phyloP scores from a whole-genome alignment of 2,888 invertebrate species.

The Chrysolina oricalcia region DNA sequence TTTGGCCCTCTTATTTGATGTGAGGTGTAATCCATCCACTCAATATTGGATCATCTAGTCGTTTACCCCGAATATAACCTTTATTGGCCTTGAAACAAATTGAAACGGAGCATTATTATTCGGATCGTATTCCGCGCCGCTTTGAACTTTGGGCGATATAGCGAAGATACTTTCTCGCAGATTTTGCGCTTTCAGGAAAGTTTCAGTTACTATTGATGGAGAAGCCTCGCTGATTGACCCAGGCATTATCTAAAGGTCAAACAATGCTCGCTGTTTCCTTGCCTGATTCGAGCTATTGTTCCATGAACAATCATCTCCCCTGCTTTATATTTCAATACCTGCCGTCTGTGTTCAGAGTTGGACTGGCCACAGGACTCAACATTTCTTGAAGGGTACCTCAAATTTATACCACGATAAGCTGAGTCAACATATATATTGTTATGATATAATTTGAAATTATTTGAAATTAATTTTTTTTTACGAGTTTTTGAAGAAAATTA shows the following conservation, averaged over 20 bases:
- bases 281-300: conserved; percentile 11
- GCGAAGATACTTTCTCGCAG: neutral
- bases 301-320: neutral
- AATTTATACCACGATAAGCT: too few relatives aligned
- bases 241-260: conserved; percentile 16
- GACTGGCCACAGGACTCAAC: neutral
- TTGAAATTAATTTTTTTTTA: too few relatives aligned
- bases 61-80: too few relatives aligned
- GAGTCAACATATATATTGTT: too few relatives aligned
- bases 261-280: conserved; percentile 8
- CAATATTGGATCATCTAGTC: too few relatives aligned
- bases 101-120: neutral
- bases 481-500: too few relatives aligned
- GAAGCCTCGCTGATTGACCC: conserved; percentile 17
- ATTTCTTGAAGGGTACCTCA: neutral
- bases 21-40: too few relatives aligned
- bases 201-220: conserved; percentile 15
- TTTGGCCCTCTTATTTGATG: too few relatives aligned
- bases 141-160: conserved; percentile 3
- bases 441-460: too few relatives aligned
- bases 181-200: conserved; percentile 14
- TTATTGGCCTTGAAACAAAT: too few relatives aligned
- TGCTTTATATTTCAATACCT: conserved; percentile 20
- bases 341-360: neutral
- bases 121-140: neutral